Percentiles rank a stretch among this genome's conserved stretches.
These are phyloP conservation scores for Anorthoa munda DNA, from an alignment of 2,888 invertebrate species.

Conservation along the genomic window DNA sequence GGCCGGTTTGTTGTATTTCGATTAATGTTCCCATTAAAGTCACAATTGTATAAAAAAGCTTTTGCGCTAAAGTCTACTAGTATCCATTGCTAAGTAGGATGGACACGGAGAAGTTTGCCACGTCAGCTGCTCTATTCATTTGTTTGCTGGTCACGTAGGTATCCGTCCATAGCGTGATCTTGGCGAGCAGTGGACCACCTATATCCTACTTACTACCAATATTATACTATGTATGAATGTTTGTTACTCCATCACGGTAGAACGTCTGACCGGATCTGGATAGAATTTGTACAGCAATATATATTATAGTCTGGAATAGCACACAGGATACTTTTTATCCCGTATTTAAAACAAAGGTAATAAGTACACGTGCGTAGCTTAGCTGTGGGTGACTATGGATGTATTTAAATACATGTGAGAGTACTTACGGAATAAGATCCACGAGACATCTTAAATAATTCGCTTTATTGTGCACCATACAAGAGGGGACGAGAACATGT, in stretches of 20 bases:
- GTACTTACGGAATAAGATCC: not conserved
- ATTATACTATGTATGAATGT: too few species aligned
- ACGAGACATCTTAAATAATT: not conserved
- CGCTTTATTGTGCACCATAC: conserved; percentile 10
- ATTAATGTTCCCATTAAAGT: not conserved
- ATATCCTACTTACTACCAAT: too few species aligned
- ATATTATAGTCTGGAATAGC: too few species aligned
- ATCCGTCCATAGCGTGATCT: not conserved
- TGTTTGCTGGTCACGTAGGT: not conserved
- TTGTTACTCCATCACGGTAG: too few species aligned
- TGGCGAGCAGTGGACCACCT: not conserved
- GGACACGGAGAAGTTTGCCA: not conserved
- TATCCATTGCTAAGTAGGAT: not conserved
- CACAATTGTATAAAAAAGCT: not conserved
- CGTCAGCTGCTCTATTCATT: not conserved
- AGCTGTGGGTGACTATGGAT: not conserved
- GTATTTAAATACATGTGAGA: not conserved
- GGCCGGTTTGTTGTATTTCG: too few species aligned
- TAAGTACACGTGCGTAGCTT: not conserved
- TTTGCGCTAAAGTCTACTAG: not conserved
- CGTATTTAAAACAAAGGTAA: too few species aligned
- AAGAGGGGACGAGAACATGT: not conserved
- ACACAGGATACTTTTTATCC: too few species aligned
- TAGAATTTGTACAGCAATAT: too few species aligned
- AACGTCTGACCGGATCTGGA: too few species aligned